Conservation (phyloP, 2,113 vertebrate genomes). For the Lontra canadensis region DNA sequence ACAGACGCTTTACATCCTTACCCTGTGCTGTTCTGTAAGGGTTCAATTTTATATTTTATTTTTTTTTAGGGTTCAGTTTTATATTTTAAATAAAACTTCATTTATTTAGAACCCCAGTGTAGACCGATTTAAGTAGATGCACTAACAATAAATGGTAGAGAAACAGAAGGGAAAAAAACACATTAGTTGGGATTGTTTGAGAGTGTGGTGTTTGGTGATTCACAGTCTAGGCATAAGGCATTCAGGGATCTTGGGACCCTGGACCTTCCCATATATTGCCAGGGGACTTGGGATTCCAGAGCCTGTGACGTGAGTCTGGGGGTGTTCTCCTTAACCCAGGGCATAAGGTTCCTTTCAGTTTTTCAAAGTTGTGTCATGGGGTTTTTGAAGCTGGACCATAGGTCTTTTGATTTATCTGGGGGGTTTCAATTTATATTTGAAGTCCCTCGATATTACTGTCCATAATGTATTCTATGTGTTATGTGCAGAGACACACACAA, state of each 20-base stretch:
- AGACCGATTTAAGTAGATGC: fast-evolving
- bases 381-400: background rate
- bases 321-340: fast-evolving
- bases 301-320: fast-evolving
- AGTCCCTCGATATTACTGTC: too few species aligned
- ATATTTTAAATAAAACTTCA: background rate
- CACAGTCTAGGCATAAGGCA: background rate
- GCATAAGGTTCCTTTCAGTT: background rate
- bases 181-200: background rate
- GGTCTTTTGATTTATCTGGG: background rate
- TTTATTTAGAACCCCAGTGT: background rate
- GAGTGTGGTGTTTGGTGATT: background rate
- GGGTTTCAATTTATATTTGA: background rate
- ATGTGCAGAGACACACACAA: background rate
- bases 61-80: too few species aligned
- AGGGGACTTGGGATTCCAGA: fast-evolving
- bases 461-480: background rate
- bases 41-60: background rate
- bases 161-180: background rate
- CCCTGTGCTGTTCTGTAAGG: too few species aligned
- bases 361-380: fast-evolving
- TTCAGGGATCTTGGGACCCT: background rate
- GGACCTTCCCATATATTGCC: fast-evolving
- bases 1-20: fast-evolving
- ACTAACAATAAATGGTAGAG: background rate